Evolutionary conservation across 2,888 invertebrate species (phyloP), one percentile per base, ranked within the genome.

Genomic region (Eilema sororculum): DNA sequence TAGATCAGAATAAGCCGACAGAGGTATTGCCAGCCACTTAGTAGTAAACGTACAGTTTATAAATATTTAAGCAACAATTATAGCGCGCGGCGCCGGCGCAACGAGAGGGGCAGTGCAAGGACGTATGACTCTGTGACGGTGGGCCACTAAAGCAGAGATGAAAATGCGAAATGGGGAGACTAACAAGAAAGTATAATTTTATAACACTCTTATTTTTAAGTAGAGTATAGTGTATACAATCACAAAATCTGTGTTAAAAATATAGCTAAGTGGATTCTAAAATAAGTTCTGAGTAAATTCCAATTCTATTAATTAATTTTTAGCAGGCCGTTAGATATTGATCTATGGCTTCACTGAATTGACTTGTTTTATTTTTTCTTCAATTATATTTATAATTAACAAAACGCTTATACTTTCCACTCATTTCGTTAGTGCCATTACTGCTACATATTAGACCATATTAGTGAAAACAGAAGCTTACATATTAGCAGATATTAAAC

Each of bases 41-140:
- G 41, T 68, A 10, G 59, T 13, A 57, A 68, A 63, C 6, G 8
- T n/a, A 61, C 46, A 46, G 72, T 74, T 63, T 67, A 76, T 76
- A 71, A 79, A 72, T 80, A 74, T 73, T 80, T 72, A 72, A 79
- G 69, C 73, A 74, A 72, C 72, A 63, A 74, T 75, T 68, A 70
- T 69, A 67, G 62, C 33, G 66, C 60, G 74, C 60, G 72, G 78
- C 72, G 79, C 74, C 78, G 52, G 76, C 78, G 75, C 80, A 77
- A 72, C 37, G 64, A 52, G 28, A 68, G 61, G 68, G 64, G 68
- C 33, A 30, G 60, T 62, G 65, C 71, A 76, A 74, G 72, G 78
- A 68, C 72, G 57, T 65, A 72, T 33, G 52, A 30, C 58, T 65
- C 70, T 62, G 68, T 33, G 25, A 74, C 56, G 52, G 69, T 6